Conservation (phyloP, 2,888 invertebrate species). For the Chymomyza caudatula region DNA sequence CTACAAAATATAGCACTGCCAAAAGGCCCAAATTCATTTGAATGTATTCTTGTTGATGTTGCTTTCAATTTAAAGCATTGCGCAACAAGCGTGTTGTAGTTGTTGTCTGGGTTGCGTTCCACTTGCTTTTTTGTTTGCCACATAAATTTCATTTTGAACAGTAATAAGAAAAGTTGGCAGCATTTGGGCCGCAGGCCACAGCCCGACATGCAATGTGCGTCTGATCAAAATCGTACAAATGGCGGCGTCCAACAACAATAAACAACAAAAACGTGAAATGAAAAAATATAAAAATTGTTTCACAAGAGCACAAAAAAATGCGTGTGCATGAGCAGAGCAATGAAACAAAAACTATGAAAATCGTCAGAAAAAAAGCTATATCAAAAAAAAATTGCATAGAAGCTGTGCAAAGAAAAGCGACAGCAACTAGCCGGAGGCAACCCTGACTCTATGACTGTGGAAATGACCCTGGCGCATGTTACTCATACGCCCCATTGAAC, state of each 20-base stretch:
- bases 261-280: slow-evolving; percentile 4
- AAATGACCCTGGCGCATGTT: slow-evolving; percentile 15
- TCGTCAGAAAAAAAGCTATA: not conserved
- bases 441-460: not conserved
- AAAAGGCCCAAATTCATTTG: slow-evolving; percentile 24
- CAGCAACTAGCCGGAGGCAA: slow-evolving; percentile 22
- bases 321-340: not conserved
- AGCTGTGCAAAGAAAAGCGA: not conserved
- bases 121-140: slow-evolving; percentile 31
- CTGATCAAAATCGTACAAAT: slow-evolving; percentile 40
- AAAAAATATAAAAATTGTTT: slow-evolving; percentile 5
- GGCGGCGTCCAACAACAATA: slow-evolving; percentile 13
- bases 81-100: not conserved
- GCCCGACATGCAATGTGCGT: slow-evolving; percentile 24
- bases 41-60: slow-evolving; percentile 45
- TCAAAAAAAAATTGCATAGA: not conserved
- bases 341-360: slow-evolving; percentile 4
- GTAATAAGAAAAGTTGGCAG: slow-evolving; percentile 67
- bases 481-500: slow-evolving; percentile 50
- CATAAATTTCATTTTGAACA: slow-evolving; percentile 53
- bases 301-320: not conserved
- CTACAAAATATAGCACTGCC: slow-evolving; percentile 1
- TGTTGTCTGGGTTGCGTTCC: slow-evolving; percentile 37
- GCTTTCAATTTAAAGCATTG: not conserved
- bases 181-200: slow-evolving; percentile 50